These are phyloP conservation scores for Steromphala cineraria DNA, from an alignment of 2,888 invertebrate species.

Conservation along the genomic window DNA sequence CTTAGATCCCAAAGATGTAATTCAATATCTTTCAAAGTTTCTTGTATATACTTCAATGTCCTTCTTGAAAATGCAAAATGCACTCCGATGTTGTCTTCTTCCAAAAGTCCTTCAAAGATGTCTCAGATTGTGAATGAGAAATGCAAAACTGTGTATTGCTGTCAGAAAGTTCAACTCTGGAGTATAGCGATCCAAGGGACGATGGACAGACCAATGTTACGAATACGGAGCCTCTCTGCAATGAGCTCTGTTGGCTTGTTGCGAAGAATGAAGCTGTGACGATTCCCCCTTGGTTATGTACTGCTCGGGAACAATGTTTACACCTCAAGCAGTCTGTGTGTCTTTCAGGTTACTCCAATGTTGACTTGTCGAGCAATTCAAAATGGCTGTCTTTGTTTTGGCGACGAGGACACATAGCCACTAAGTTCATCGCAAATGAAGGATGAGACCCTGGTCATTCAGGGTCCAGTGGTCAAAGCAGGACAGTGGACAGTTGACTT, in stretches of 20 bases:
- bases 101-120: too few species aligned
- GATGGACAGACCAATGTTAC: too few species aligned
- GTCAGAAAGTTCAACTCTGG: too few species aligned
- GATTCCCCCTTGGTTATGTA: not conserved
- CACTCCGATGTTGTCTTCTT: too few species aligned
- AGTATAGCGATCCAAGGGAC: too few species aligned
- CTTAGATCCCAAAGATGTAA: too few species aligned
- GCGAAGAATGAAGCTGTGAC: not conserved
- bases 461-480: not conserved
- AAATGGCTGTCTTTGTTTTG: not conserved
- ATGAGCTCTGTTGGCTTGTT: not conserved
- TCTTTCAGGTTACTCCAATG: not conserved
- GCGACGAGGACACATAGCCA: not conserved
- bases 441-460: not conserved
- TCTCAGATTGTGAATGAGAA: too few species aligned
- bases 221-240: too few species aligned
- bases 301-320: not conserved
- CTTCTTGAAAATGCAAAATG: too few species aligned
- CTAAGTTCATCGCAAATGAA: not conserved
- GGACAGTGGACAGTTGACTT: not conserved
- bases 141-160: too few species aligned
- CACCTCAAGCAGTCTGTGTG: not conserved
- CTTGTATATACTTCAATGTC: too few species aligned
- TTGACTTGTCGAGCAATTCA: not conserved
- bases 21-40: too few species aligned